Evolutionary conservation across 2,888 invertebrate species (phyloP).

Genomic region (Pilophorus perplexus): DNA sequence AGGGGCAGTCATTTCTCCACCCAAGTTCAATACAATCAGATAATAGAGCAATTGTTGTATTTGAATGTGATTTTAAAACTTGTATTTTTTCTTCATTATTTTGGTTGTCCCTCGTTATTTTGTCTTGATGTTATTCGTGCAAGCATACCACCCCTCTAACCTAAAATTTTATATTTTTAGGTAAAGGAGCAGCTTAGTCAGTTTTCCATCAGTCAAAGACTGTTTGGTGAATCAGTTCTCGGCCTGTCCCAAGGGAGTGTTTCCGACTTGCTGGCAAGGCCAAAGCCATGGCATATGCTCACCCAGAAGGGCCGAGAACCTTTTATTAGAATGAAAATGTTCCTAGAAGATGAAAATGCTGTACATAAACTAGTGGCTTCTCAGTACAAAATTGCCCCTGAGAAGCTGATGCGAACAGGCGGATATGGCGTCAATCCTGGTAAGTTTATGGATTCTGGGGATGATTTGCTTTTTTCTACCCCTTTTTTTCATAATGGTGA

Average conservation of each 20-base stretch:
- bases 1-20: not conserved
- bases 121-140: not conserved
- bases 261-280: conserved; percentile 92
- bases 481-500: no score
- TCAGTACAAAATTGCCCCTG: conserved; percentile 96
- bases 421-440: conserved; percentile 77
- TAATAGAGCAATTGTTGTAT: no score
- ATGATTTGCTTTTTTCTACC: not conserved
- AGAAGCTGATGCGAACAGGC: conserved; percentile 94
- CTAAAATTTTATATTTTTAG: conserved; percentile 51
- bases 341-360: conserved; percentile 91
- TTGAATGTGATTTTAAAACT: not conserved
- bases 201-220: conserved; percentile 94
- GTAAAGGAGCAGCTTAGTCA: conserved; percentile 92
- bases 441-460: conserved; percentile 51
- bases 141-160: no score
- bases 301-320: conserved; percentile 92
- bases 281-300: conserved; percentile 99
- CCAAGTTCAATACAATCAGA: not conserved
- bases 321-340: conserved; percentile 97
- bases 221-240: conserved; percentile 97
- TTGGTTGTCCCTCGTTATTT: not conserved
- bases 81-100: not conserved
- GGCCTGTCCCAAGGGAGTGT: conserved; percentile 96
- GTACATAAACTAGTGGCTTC: conserved; percentile 93